Conservation (phyloP, 2,797 vertebrate genomes). For the Oreochromis mossambicus region DNA sequence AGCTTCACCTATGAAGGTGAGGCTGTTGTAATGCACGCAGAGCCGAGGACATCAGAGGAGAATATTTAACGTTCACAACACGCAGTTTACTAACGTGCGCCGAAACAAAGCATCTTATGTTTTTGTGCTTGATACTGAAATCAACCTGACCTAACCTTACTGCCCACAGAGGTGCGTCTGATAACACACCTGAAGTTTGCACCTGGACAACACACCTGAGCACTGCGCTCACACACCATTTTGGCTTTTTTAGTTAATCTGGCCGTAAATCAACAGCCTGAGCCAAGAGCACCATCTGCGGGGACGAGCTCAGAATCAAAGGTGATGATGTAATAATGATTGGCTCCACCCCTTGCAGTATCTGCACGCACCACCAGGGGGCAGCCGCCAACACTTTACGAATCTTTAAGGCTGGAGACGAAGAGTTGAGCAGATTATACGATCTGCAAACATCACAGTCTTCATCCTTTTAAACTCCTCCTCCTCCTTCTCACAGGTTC, state of each 20-base stretch:
- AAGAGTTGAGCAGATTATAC: neutral
- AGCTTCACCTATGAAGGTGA: neutral
- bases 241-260: neutral
- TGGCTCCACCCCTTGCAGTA: neutral
- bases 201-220: neutral
- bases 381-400: neutral
- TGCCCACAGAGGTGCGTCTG: neutral
- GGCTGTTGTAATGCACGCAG: neutral
- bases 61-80: neutral
- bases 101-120: neutral
- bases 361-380: neutral
- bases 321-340: neutral
- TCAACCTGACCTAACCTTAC: neutral
- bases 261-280: neutral
- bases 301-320: neutral
- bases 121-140: no score
- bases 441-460: neutral
- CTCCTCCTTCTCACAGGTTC: neutral
- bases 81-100: neutral
- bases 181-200: neutral
- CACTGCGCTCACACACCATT: neutral
- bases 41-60: neutral
- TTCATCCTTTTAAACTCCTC: neutral
- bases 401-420: neutral
- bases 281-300: neutral